Conservation (phyloP, 2,113 vertebrate genomes). For the Turnix velox region DNA sequence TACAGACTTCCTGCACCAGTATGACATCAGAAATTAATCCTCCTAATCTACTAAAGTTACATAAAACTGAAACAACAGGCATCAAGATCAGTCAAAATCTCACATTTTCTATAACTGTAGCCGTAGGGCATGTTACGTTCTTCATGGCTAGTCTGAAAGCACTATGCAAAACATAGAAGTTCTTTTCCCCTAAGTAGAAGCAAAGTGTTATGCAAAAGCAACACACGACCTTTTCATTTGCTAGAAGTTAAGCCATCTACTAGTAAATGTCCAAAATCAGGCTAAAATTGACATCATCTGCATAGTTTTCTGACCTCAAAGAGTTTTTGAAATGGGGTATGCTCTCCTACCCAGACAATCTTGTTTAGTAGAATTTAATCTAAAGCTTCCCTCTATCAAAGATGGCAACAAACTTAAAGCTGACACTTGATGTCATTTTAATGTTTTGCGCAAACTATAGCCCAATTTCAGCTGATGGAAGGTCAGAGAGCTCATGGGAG, state of each 20-base stretch:
- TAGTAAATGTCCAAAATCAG: background rate
- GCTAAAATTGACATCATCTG: background rate
- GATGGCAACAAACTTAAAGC: background rate
- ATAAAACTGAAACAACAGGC: background rate
- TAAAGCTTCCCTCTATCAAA: background rate
- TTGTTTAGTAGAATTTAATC: background rate
- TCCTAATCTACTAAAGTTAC: background rate
- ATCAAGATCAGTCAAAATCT: background rate
- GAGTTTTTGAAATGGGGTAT: background rate
- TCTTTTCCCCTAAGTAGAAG: background rate
- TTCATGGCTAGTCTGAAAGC: background rate
- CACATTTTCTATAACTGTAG: background rate
- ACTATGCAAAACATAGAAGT: background rate
- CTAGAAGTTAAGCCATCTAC: background rate
- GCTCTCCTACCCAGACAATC: background rate
- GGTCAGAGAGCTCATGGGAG: background rate
- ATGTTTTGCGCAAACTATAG: background rate
- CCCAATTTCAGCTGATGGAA: background rate
- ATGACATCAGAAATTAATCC: background rate
- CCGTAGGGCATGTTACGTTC: background rate
- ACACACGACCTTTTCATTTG: background rate
- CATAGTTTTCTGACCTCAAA: background rate
- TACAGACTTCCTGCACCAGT: background rate
- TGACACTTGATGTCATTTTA: background rate
- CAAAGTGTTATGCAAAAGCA: background rate